A percentile compares a stretch with the other conserved stretches of the same genome.
Conservation (phyloP, 2,888 invertebrate species). For the Leptinotarsa tumamoca region DNA sequence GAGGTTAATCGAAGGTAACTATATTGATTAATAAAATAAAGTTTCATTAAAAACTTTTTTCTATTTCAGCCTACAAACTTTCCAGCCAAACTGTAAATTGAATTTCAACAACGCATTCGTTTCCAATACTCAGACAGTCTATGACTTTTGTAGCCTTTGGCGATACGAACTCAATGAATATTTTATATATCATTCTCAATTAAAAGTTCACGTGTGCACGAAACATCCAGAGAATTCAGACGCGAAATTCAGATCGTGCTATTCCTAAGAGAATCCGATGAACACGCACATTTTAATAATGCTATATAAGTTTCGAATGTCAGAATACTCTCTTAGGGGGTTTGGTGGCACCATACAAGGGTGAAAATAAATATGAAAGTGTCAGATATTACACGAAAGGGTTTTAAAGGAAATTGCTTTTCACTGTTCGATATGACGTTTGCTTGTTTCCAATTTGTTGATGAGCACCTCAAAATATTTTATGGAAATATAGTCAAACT, state of each 20-base stretch:
- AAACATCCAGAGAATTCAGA: not conserved
- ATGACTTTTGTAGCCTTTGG: not conserved
- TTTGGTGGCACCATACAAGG: constrained; percentile 42
- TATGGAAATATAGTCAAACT: not conserved
- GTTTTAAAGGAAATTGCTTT: constrained; percentile 44
- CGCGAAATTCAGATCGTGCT: constrained; percentile 38
- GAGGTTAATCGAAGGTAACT: no score
- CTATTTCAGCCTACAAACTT: no score
- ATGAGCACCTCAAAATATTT: not conserved
- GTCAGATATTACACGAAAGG: constrained; percentile 47
- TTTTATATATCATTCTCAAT: not conserved
- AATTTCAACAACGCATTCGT: not conserved
- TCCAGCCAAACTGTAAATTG: not conserved
- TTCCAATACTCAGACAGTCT: not conserved
- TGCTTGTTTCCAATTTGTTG: not conserved
- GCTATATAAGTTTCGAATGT: constrained; percentile 50
- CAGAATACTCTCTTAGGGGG: constrained; percentile 44
- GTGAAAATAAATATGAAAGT: constrained; percentile 44
- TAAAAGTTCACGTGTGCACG: constrained; percentile 6
- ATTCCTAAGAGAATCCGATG: constrained; percentile 46
- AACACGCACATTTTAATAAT: constrained; percentile 53
- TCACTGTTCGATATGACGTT: constrained; percentile 33
- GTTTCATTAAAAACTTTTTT: no score
- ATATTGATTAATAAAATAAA: no score
- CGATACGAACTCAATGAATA: not conserved